A percentile compares a stretch with the other conserved stretches of the same genome.
These are phyloP conservation scores for Capitulum mitella DNA, from an alignment of 2,888 invertebrate genomes.

Conservation along the genomic window DNA sequence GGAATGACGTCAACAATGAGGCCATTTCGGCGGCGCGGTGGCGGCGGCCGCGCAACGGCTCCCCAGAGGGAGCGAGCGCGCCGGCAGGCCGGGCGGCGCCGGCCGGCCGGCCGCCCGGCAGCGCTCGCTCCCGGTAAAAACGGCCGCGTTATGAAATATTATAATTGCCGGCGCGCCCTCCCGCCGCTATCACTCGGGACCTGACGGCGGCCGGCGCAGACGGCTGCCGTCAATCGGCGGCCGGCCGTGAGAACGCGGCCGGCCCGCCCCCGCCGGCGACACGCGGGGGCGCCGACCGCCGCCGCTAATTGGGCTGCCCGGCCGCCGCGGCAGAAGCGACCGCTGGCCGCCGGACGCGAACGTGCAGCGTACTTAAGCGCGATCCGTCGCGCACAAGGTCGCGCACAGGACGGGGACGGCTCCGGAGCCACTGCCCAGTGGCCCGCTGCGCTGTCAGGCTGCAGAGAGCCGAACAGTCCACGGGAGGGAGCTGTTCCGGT, in stretches of 20 bases:
- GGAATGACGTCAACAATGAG: not conserved
- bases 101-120: too few relatives aligned
- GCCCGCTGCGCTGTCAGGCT: too few relatives aligned
- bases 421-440: too few relatives aligned
- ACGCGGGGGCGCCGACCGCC: not conserved
- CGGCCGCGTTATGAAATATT: not conserved
- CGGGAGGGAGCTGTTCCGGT: too few relatives aligned
- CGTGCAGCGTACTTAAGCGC: too few relatives aligned
- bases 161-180: conserved; percentile 8
- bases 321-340: not conserved
- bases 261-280: not conserved
- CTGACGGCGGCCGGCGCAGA: not conserved
- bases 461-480: too few relatives aligned
- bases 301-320: not conserved
- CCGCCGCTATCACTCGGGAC: not conserved
- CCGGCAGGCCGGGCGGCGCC: not conserved
- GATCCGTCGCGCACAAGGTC: too few relatives aligned
- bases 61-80: not conserved
- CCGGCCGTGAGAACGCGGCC: conserved; percentile 13
- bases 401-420: too few relatives aligned
- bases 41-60: not conserved
- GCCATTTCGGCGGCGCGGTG: not conserved
- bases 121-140: not conserved
- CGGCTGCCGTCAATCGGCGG: not conserved
- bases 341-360: too few relatives aligned